Evolutionary conservation across 2,888 invertebrate species (phyloP).

Genomic region (Meteorus cinctellus): DNA sequence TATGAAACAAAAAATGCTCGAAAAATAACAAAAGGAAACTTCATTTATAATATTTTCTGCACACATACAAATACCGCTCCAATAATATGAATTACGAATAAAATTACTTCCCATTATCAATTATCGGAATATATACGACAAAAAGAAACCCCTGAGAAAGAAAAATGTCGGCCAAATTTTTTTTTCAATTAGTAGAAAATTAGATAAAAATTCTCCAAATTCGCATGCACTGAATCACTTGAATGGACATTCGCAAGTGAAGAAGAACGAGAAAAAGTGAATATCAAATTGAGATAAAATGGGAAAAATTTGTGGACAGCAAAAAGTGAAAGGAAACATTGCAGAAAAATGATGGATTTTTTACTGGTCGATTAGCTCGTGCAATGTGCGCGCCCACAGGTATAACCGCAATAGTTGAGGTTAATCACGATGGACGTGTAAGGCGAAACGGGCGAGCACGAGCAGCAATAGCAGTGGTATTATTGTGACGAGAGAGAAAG

Average conservation of each 20-base stretch:
- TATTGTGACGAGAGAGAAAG: constrained; percentile 11
- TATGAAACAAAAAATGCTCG: no score
- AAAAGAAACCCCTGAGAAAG: no score
- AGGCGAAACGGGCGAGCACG: constrained; percentile 26
- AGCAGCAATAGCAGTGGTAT: constrained; percentile 16
- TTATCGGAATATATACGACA: no score
- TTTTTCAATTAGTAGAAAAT: no score
- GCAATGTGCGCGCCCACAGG: constrained; percentile 5
- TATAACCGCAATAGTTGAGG: constrained; percentile 34
- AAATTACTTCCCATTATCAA: no score
- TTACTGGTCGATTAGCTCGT: constrained; percentile 37
- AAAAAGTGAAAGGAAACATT: constrained; percentile 9
- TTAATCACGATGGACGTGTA: constrained; percentile 38
- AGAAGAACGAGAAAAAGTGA: not conserved
- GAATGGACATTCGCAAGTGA: not conserved
- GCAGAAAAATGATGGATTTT: constrained; percentile 32
- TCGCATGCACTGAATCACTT: not conserved
- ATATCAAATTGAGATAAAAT: not conserved
- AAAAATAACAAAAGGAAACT: no score
- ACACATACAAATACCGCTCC: no score
- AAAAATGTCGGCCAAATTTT: no score
- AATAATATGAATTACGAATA: no score
- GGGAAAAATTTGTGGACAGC: not conserved
- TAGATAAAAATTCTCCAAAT: not conserved
- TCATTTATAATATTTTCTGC: no score